Evolutionary conservation across 2,113 vertebrate genomes (phyloP).

Genomic region (Oryzias celebensis): DNA sequence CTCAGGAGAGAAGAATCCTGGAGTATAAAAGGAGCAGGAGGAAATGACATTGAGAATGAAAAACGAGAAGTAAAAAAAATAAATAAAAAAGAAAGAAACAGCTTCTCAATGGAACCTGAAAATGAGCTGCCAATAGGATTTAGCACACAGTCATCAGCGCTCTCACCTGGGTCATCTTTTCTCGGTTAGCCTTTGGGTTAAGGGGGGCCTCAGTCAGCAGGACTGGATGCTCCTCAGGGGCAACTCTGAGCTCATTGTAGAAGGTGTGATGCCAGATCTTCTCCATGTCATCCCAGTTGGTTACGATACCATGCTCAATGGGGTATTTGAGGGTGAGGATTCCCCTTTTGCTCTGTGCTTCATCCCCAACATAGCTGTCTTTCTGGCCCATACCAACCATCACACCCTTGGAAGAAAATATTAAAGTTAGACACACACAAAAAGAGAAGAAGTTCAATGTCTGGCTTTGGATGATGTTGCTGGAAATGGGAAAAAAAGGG

Average conservation of each 20-base stretch:
- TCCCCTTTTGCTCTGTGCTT: slow-evolving; percentile 98
- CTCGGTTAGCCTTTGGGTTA: slow-evolving; percentile 95
- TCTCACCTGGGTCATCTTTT: slow-evolving; percentile 95
- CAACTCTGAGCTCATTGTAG: slow-evolving; percentile 97
- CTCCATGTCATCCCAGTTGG: slow-evolving; percentile 99
- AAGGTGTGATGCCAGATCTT: slow-evolving; percentile 99
- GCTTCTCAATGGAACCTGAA: neutral
- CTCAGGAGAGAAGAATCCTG: slow-evolving; percentile 59
- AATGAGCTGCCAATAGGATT: neutral
- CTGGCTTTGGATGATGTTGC: neutral
- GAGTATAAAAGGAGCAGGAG: slow-evolving; percentile 35
- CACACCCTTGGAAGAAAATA: slow-evolving; percentile 81
- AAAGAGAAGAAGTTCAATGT: neutral
- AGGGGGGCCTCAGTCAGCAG: slow-evolving; percentile 96
- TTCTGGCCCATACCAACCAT: slow-evolving; percentile 99
- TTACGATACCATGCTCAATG: slow-evolving; percentile 97
- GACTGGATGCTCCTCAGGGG: slow-evolving; percentile 97
- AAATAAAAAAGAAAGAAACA: neutral
- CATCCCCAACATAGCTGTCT: slow-evolving; percentile 96
- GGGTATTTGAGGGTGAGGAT: slow-evolving; percentile 98
- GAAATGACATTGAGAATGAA: slow-evolving; percentile 26
- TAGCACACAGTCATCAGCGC: neutral
- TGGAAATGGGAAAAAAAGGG: neutral
- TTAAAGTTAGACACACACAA: neutral
- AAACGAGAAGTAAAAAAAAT: neutral